Base-by-base conservation (phyloP, 2,113 vertebrate species). In the Rhinogobius similis region DNA sequence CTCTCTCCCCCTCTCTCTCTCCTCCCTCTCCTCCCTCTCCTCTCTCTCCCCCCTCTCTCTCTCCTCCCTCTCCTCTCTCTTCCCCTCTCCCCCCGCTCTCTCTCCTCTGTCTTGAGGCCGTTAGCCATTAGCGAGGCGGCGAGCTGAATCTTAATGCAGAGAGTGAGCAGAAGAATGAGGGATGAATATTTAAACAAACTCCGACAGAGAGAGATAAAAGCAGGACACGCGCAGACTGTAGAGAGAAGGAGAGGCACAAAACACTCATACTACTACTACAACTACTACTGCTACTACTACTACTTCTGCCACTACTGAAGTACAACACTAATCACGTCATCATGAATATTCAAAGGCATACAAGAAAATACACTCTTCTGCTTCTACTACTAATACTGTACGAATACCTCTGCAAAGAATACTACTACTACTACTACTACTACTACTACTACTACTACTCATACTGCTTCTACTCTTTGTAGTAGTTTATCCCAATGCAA, bases 171-270 rank as follows among this genome's bases (percentile, higher is more conserved):
- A 56, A 27, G 53, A 56, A 56, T 56, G 53, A 27, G 24, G 69
- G 70, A 87, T 85, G 80, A 86, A 87, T 85, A 83, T 87, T 87
- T 90, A 87, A 86, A 82, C 67, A 72, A 48, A 83, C 83, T 75
- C 72, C 73, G 80, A 85, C 76, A 70, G 66, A 67, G 38, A 38
- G 59, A 62, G 59, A 62, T 38, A 62, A 62, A 39, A 39, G 59
- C 27, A 39, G 18, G 18, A 62, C n/a, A 38, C 14, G 32, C 1
- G 12, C 18, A 1, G 56, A 62, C 29, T n/a, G 9, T 10, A 23
- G 36, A 39, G 20, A 53, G 23, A 24, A 13, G 11, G 14, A 32
- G 27, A n/a, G 8, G 9, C 10, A 11, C 32, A 24, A 13, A 55
- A 26, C 5, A 27, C 24, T 56, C 26, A 5, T 27, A 14, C 53